These are phyloP conservation scores for Rana temporaria DNA, from an alignment of 2,113 vertebrate species.

Conservation along the genomic window DNA sequence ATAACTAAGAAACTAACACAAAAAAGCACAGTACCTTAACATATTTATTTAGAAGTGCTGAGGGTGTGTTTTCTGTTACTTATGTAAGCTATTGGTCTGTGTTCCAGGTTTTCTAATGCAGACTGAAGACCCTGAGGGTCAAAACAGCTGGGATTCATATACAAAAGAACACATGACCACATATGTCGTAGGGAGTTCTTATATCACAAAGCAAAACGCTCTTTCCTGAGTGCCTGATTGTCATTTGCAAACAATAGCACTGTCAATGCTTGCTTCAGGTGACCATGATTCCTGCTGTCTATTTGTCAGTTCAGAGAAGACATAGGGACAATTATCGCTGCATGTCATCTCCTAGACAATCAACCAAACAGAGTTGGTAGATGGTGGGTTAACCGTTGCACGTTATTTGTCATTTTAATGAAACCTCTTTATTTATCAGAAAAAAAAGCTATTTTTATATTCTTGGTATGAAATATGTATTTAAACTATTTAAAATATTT, in stretches of 20 bases:
- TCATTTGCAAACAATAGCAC: slow-evolving; percentile 71
- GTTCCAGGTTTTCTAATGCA: slow-evolving; percentile 69
- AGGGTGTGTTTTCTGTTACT: slow-evolving; percentile 66
- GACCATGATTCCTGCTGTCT: slow-evolving; percentile 72
- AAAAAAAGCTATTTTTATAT: slow-evolving; percentile 84
- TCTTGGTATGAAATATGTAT: slow-evolving; percentile 80
- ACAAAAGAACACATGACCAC: slow-evolving; percentile 64
- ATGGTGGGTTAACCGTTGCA: slow-evolving; percentile 75
- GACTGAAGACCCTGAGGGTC: slow-evolving; percentile 71
- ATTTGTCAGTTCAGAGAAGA: slow-evolving; percentile 71
- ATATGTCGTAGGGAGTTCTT: slow-evolving; percentile 67
- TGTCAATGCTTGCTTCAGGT: slow-evolving; percentile 69
- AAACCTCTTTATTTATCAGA: slow-evolving; percentile 79
- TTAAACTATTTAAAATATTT: slow-evolving; percentile 80
- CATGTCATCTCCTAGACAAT: slow-evolving; percentile 84
- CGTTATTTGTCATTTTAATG: slow-evolving; percentile 82
- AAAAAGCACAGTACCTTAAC: slow-evolving; percentile 61
- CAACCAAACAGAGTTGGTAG: slow-evolving; percentile 78
- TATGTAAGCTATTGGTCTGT: slow-evolving; percentile 68
- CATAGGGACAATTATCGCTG: slow-evolving; percentile 76
- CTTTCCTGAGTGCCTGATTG: slow-evolving; percentile 67
- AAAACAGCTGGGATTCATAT: slow-evolving; percentile 71
- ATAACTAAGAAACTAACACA: slow-evolving; percentile 48
- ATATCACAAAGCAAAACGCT: slow-evolving; percentile 70
- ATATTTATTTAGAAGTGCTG: slow-evolving; percentile 69